These are phyloP conservation scores for Strigops habroptila DNA, from an alignment of 2,113 vertebrate species.

Conservation along the genomic window DNA sequence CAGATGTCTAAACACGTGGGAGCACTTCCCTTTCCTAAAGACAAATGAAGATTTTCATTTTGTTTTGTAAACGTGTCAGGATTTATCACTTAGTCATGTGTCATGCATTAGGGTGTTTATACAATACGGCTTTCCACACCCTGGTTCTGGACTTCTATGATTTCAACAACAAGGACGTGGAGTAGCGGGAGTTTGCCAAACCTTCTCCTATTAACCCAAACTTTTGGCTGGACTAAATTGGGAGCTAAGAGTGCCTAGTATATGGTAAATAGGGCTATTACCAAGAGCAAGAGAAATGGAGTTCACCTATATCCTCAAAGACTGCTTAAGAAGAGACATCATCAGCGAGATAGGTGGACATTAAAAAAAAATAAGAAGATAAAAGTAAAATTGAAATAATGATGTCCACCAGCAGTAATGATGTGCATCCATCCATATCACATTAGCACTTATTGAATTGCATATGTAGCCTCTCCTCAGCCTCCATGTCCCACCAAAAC, in stretches of 20 bases:
- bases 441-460: background rate
- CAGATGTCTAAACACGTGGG: conserved; percentile 81
- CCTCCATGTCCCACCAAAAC: background rate
- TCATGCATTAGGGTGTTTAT: conserved; percentile 79
- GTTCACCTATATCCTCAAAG: background rate
- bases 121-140: conserved; percentile 72
- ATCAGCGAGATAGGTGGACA: background rate
- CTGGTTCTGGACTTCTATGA: conserved; percentile 60
- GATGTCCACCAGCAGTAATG: background rate
- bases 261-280: background rate
- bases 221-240: background rate
- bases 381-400: background rate
- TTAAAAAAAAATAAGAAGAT: background rate
- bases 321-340: background rate
- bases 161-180: conserved; percentile 66
- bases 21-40: conserved; percentile 71
- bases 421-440: fast-evolving
- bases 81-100: conserved; percentile 77
- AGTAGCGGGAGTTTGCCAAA: conserved; percentile 20
- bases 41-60: conserved; percentile 77
- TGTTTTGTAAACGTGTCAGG: conserved; percentile 81
- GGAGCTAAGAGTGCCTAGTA: background rate
- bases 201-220: background rate
- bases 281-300: background rate
- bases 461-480: background rate